phyloP scores from a whole-genome alignment of 2,888 invertebrate species.

The Macropis europaea region DNA sequence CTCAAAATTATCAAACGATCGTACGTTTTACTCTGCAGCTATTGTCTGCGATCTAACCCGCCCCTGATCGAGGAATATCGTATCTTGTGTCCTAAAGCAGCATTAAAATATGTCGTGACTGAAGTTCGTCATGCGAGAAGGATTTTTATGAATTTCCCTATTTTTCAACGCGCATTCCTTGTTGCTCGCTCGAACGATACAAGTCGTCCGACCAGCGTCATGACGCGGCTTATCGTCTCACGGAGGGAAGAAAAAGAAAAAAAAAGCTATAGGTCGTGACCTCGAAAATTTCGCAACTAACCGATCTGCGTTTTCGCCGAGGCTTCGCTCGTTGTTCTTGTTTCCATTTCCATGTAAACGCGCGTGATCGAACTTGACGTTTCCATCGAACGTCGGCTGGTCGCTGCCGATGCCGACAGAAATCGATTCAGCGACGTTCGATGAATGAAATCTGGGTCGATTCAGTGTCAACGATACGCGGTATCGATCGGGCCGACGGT shows the following conservation, averaged over 20 bases:
- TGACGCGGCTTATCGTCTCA: conserved; percentile 54
- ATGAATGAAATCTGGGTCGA: conserved; percentile 59
- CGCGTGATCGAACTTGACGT: not conserved
- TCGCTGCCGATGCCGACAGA: not conserved
- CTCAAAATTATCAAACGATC: too few relatives aligned
- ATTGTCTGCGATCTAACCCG: too few relatives aligned
- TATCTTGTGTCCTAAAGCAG: too few relatives aligned
- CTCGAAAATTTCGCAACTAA: conserved; percentile 73
- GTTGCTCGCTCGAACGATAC: not conserved
- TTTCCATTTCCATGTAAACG: not conserved
- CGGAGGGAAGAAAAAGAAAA: conserved; percentile 56
- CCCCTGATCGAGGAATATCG: too few relatives aligned
- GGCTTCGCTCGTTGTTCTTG: conserved; percentile 23
- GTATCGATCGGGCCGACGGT: conserved; percentile 41
- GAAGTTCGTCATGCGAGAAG: not conserved
- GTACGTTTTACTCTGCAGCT: too few relatives aligned
- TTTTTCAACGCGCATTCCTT: not conserved
- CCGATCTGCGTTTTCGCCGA: conserved; percentile 55
- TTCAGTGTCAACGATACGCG: conserved; percentile 27
- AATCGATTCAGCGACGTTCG: not conserved
- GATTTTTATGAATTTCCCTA: not conserved
- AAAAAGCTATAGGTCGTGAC: conserved; percentile 67
- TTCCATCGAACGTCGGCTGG: not conserved
- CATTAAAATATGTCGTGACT: too few relatives aligned
- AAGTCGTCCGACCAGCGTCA: conserved; percentile 9